Base-by-base conservation (phyloP, 2,888 invertebrate genomes). In the Clanis bilineata region DNA sequence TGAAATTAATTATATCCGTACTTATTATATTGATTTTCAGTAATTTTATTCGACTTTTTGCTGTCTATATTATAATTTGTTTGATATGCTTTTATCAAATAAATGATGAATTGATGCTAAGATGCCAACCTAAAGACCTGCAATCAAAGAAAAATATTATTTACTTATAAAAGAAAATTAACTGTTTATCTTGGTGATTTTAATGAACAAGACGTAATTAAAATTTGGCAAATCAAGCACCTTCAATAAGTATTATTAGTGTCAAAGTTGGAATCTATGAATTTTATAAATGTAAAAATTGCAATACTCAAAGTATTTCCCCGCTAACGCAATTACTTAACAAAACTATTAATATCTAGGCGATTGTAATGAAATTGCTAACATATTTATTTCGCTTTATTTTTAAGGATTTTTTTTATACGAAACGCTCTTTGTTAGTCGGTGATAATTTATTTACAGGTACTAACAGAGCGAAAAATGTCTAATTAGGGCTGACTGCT, bases 341-440 rank as follows among this genome's bases (percentile, higher is more conserved):
- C 38, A 47, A 51, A 15, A 55, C 55, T 28, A 56, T 47, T 43
- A 47, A 41, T 22, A 47, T 57, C 39, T 57, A 21, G 47, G 25
- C 38, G 39, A 39, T 47, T 45, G 25, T 58, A 47, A 25, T 23
- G 36, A 22, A 55, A 44, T 54, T 55, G 54, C 84, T 90, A 89
- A 90, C 82, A 80, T 90, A 90, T 90, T 90, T 90, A 90, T 90
- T 90, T 86, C 60, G 88, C 87, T 87, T 88, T 73, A 67, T 72
- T 64, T 73, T 74, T 77, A 76, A 85, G 82, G 79, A 75, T 74
- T 63, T 68, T 65, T 67, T 65, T 58, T 67, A 62, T 72, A 67
- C 32, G 54, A 56, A 57, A 59, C 12, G 25, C 23, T 56, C 58
- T 51, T 39, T 39, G 58, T 47, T 57, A 36, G 43, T 32, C 10